Conservation (phyloP, 2,888 invertebrate species). For the Leptopilina syphax region DNA sequence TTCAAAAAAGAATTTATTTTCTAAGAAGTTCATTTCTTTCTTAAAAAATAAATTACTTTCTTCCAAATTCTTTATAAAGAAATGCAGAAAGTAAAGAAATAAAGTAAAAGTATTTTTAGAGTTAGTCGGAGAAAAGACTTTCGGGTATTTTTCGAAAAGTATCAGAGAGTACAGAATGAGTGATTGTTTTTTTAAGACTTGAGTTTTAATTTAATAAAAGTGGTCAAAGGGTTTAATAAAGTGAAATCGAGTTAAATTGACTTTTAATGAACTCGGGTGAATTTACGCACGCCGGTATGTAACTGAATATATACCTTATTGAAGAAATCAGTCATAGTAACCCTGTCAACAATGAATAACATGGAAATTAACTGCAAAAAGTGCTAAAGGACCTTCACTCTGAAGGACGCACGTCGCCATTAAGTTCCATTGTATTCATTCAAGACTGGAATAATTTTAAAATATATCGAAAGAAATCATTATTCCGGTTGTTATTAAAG, state of each 20-base stretch:
- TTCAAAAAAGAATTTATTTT: too few relatives aligned
- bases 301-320: background rate
- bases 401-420: background rate
- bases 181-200: too few relatives aligned
- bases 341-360: slow-evolving; percentile 9
- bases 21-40: too few relatives aligned
- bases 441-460: background rate
- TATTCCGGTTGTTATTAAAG: background rate
- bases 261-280: slow-evolving; percentile 6
- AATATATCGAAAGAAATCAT: background rate
- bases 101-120: too few relatives aligned
- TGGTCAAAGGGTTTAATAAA: background rate
- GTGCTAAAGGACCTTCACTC: slow-evolving; percentile 11
- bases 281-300: slow-evolving; percentile 3
- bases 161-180: too few relatives aligned
- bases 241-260: slow-evolving; percentile 23
- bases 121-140: too few relatives aligned
- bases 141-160: too few relatives aligned
- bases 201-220: too few relatives aligned
- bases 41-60: too few relatives aligned
- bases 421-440: slow-evolving; percentile 9
- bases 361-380: slow-evolving; percentile 20
- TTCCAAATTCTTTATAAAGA: too few relatives aligned
- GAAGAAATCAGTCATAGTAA: slow-evolving; percentile 21
- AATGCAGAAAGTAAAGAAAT: too few relatives aligned